Evolutionary conservation across 2,113 vertebrate genomes (phyloP).

Genomic region (Myanophis thanlyinensis): DNA sequence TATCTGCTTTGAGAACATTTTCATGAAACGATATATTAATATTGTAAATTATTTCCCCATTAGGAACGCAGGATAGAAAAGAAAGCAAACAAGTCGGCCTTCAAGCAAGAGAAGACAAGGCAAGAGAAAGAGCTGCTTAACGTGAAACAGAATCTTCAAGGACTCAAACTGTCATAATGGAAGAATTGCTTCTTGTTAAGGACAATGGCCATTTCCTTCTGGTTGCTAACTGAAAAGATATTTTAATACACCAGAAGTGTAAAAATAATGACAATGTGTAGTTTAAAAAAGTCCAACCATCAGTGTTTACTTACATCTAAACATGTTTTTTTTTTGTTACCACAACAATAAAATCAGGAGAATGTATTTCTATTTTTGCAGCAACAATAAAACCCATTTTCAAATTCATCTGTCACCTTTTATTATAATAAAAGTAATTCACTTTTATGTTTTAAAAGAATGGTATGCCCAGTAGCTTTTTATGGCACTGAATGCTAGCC

Average conservation of each 20-base stretch:
- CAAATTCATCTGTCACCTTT: neutral
- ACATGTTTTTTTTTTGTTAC: neutral
- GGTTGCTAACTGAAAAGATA: neutral
- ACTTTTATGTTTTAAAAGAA: neutral
- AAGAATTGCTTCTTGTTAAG: neutral
- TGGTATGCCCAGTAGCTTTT: neutral
- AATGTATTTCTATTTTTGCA: neutral
- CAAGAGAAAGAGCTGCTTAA: constrained; percentile 90
- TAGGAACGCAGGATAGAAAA: constrained; percentile 92
- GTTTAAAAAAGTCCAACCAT: constrained; percentile 16
- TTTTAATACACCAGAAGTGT: neutral
- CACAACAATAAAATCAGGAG: neutral
- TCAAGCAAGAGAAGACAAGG: constrained; percentile 86
- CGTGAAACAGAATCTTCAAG: constrained; percentile 83
- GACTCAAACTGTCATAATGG: constrained; percentile 82
- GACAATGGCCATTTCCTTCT: neutral
- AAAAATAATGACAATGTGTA: neutral
- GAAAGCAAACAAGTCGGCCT: constrained; percentile 88
- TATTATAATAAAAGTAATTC: neutral
- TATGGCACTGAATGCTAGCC: neutral
- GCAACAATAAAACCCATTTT: neutral
- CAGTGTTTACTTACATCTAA: constrained; percentile 43
- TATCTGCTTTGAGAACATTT: neutral
- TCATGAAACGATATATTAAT: constrained; percentile 9
- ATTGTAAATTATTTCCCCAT: neutral